Evolutionary conservation across 1,140 invertebrate species (phyloP), one percentile per base, ranked within the genome.

Genomic region (Bombus terrestris): DNA sequence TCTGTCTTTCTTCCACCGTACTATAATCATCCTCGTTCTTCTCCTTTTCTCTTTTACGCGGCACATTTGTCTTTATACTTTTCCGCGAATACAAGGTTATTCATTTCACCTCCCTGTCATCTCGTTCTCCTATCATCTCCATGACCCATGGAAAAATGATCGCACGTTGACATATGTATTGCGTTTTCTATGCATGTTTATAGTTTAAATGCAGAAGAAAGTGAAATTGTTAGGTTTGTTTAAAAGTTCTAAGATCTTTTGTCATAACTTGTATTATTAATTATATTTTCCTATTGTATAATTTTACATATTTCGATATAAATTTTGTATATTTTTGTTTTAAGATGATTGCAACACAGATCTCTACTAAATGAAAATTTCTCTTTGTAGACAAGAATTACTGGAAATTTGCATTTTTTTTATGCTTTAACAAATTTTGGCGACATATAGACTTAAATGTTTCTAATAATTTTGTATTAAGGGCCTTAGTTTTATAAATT

Each of bases 131-230:
- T 72, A 62, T 80, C 77, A 35, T 62, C 28, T 47, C 35, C 9
- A 28, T 25, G 18, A 83, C 9, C 35, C 18, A 68, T n/a, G 68
- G 39, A 85, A n/a, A 83, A 71, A 32, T 57, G 10, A 43, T 47
- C 5, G 73, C 37, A 57, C 28, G n/a, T 76, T 87, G 74, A 87
- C 72, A 84, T 87, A 72, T 84, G 43, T 28, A 47, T 39, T 2
- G 35, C 28, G 25, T 77, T 37, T 79, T 53, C 1, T 69, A 12
- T 53, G 35, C 5, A 76, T 72, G 43, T 80, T 37, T 76, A 59
- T 37, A 69, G 22, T 35, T 35, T 9, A 37, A 78, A 0, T 12
- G 8, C n/a, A 35, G 25, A 79, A n/a, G n/a, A n/a, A 10, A 71
- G 12, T 71, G 15, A 25, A 59, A 64, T 15, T 47, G 32, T 64